Evolutionary conservation across 2,888 invertebrate genomes (phyloP).

Genomic region (Neria commutata): DNA sequence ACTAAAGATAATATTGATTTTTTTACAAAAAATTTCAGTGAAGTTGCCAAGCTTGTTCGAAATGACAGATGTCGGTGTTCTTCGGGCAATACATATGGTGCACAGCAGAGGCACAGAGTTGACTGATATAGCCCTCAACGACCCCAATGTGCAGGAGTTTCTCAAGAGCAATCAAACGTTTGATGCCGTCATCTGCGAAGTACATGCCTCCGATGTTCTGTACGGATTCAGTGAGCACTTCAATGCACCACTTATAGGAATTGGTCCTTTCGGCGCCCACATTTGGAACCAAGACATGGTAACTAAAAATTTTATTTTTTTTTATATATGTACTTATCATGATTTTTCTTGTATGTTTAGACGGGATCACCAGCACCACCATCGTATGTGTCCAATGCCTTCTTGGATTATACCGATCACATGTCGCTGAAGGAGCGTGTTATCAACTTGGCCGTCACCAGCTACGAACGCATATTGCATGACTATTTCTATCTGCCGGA

Average conservation of each 20-base stretch:
- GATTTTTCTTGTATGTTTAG: constrained; percentile 7
- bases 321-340: too few relatives aligned
- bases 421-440: constrained; percentile 57
- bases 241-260: constrained; percentile 42
- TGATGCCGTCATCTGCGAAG: constrained; percentile 54
- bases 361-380: constrained; percentile 51
- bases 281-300: constrained; percentile 43
- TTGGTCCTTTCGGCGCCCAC: constrained; percentile 42
- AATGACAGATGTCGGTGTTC: too few relatives aligned
- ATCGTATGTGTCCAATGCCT: constrained; percentile 50
- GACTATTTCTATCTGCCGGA: constrained; percentile 44
- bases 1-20: too few relatives aligned
- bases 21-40: too few relatives aligned
- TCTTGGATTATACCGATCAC: constrained; percentile 46
- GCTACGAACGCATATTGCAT: constrained; percentile 35
- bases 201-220: constrained; percentile 54
- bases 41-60: too few relatives aligned
- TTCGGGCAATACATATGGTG: too few relatives aligned
- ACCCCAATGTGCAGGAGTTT: constrained; percentile 37
- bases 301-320: too few relatives aligned
- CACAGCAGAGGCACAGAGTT: too few relatives aligned
- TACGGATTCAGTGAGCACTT: constrained; percentile 46
- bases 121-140: too few relatives aligned
- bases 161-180: constrained; percentile 50
- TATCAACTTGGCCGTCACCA: constrained; percentile 43